Evolutionary conservation across 2,888 invertebrate species (phyloP).

Genomic region (Campoplex capitator): DNA sequence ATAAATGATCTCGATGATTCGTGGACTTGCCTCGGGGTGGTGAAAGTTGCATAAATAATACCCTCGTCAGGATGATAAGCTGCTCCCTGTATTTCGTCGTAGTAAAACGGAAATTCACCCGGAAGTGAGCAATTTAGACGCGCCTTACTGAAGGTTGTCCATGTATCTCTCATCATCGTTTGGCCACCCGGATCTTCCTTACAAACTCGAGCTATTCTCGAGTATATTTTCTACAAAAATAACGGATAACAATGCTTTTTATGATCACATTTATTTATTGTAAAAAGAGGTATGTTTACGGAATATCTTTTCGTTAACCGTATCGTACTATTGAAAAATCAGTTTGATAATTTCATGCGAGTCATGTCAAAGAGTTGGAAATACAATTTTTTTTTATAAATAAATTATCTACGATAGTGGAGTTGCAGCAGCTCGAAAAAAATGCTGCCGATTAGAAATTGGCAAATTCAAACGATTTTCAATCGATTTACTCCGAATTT

Average conservation of each 20-base stretch:
- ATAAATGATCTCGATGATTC: not conserved
- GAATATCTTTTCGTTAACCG: no score
- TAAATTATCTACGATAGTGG: no score
- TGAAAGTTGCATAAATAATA: conserved; percentile 93
- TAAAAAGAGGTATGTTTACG: no score
- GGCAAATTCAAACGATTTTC: no score
- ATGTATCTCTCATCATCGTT: conserved; percentile 91
- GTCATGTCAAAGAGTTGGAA: no score
- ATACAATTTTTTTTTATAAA: no score
- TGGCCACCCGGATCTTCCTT: conserved; percentile 95
- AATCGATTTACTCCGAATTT: no score
- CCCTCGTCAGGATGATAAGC: conserved; percentile 91
- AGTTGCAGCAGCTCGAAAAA: no score
- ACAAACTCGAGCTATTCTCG: conserved; percentile 95
- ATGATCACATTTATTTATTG: not conserved
- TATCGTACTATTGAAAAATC: no score
- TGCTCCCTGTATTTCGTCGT: conserved; percentile 94
- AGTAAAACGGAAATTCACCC: conserved; percentile 95
- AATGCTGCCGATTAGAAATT: no score
- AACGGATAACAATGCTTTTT: not conserved
- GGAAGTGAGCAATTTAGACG: conserved; percentile 93
- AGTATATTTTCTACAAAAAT: conserved; percentile 91
- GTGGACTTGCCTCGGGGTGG: conserved; percentile 89
- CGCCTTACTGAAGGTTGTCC: conserved; percentile 97
- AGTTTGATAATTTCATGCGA: no score